Evolutionary conservation across 2,888 invertebrate genomes (phyloP).

Genomic region (Scrobipalpa costella): DNA sequence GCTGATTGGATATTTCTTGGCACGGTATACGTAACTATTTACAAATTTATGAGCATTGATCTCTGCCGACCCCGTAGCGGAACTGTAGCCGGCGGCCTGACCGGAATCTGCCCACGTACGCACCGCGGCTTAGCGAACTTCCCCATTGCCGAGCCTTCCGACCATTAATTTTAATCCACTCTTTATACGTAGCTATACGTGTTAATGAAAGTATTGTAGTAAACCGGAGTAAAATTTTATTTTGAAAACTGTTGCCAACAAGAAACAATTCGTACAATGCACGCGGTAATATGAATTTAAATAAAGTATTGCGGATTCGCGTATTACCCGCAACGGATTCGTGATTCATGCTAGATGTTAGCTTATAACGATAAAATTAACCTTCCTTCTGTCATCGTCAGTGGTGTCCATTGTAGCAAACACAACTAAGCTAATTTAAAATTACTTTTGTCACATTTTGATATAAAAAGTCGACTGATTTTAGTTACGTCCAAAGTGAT

Average conservation of each 20-base stretch:
- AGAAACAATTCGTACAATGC: slow-evolving; percentile 1
- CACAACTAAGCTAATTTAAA: no score
- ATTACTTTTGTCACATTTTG: no score
- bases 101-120: slow-evolving; percentile 11
- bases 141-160: slow-evolving; percentile 14
- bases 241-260: slow-evolving; percentile 9
- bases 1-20: background rate
- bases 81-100: background rate
- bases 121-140: slow-evolving; percentile 19
- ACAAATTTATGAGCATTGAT: background rate
- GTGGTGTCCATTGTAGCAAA: no score
- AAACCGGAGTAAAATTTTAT: background rate
- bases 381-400: background rate
- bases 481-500: no score
- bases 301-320: slow-evolving; percentile 15
- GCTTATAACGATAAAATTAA: slow-evolving; percentile 1
- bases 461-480: no score
- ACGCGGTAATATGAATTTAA: slow-evolving; percentile 9
- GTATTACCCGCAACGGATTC: slow-evolving; percentile 4
- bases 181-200: background rate
- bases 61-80: background rate
- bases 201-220: slow-evolving; percentile 13
- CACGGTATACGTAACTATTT: background rate
- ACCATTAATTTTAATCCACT: slow-evolving; percentile 27
- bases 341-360: slow-evolving; percentile 11